Evolutionary conservation across 1,140 invertebrate species (phyloP).

Genomic region (Rhyacophila brunnea): DNA sequence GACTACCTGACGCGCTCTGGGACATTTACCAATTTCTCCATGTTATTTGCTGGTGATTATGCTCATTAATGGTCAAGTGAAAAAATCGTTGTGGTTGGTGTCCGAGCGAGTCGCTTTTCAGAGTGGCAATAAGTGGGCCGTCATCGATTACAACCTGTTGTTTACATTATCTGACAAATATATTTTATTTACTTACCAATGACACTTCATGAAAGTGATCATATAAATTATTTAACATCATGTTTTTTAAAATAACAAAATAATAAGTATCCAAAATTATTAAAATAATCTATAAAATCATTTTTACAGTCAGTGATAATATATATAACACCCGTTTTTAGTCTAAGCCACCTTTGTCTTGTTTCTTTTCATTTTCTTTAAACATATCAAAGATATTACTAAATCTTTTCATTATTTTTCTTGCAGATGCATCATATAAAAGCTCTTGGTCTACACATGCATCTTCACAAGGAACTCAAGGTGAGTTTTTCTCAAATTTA

Average conservation of each 20-base stretch:
- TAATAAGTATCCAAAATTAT: too few relatives aligned
- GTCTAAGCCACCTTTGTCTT: too few relatives aligned
- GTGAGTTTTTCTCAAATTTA: conserved; percentile 49
- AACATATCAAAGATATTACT: too few relatives aligned
- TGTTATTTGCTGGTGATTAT: conserved; percentile 65
- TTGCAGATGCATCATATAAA: conserved; percentile 70
- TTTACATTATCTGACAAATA: too few relatives aligned
- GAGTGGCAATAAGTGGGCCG: background rate
- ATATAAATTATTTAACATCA: too few relatives aligned
- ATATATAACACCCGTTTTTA: too few relatives aligned
- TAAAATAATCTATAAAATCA: too few relatives aligned
- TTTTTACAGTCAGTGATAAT: too few relatives aligned
- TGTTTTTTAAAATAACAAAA: too few relatives aligned
- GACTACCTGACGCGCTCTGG: conserved; percentile 70
- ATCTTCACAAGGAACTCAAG: conserved; percentile 62
- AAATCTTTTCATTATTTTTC: conserved; percentile 25
- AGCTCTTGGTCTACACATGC: conserved; percentile 66
- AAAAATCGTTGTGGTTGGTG: background rate
- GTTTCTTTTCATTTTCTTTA: too few relatives aligned
- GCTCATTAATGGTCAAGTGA: background rate
- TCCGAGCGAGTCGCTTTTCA: background rate
- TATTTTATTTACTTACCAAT: too few relatives aligned
- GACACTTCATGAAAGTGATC: too few relatives aligned
- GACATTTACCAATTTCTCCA: conserved; percentile 71
- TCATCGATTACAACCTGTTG: background rate